phyloP scores from a whole-genome alignment of 2,888 invertebrate genomes.

The Phaedon cochleariae region DNA sequence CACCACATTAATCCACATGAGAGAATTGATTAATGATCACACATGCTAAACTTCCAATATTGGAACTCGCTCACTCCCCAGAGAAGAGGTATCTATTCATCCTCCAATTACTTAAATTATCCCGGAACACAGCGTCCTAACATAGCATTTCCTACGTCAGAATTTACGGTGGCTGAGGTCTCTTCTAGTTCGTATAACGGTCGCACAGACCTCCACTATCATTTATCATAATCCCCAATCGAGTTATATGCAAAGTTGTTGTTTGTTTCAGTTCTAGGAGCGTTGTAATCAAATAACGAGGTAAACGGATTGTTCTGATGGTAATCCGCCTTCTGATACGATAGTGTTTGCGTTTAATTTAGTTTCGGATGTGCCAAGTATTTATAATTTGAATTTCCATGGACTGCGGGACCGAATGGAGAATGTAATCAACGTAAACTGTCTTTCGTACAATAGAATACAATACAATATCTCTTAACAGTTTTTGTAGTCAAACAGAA shows the following conservation, averaged over 20 bases:
- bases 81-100: not conserved
- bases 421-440: not conserved
- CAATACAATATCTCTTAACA: too few relatives aligned
- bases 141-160: not conserved
- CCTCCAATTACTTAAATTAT: not conserved
- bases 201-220: constrained; percentile 23
- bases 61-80: not conserved
- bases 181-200: not conserved
- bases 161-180: not conserved
- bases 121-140: not conserved
- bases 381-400: not conserved
- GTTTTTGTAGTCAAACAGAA: too few relatives aligned
- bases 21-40: not conserved
- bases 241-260: constrained; percentile 43
- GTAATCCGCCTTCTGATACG: constrained; percentile 42
- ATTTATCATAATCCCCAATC: constrained; percentile 44
- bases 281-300: constrained; percentile 14
- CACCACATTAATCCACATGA: too few relatives aligned
- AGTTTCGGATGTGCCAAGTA: constrained; percentile 24
- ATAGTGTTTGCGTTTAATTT: constrained; percentile 46
- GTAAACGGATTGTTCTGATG: constrained; percentile 39
- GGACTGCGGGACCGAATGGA: not conserved
- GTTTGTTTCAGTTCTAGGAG: constrained; percentile 42
- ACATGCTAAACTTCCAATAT: not conserved
- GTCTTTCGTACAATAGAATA: too few relatives aligned